These are phyloP conservation scores for Portevinia maculata DNA, from an alignment of 2,888 invertebrate genomes.

Conservation along the genomic window DNA sequence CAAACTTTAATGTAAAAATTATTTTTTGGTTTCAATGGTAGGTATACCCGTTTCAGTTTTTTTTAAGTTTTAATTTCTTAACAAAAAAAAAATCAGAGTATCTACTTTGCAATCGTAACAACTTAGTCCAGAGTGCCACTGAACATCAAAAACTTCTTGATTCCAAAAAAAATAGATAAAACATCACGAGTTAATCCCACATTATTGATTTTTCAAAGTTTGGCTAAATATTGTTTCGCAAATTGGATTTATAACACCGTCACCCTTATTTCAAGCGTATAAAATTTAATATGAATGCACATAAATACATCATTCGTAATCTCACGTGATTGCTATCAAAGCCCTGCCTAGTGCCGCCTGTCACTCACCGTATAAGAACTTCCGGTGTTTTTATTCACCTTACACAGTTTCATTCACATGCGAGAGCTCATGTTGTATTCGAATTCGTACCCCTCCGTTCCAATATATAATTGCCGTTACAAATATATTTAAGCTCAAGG, in stretches of 20 bases:
- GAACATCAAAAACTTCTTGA: background rate
- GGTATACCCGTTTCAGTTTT: no score
- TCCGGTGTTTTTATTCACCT: constrained; percentile 56
- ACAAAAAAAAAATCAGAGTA: no score
- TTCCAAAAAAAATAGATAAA: background rate
- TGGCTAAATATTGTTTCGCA: constrained; percentile 27
- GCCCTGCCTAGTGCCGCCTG: constrained; percentile 19
- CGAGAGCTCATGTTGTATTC: background rate
- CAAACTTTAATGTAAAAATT: no score
- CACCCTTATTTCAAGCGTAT: background rate
- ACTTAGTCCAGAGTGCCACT: no score
- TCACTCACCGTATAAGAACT: constrained; percentile 44
- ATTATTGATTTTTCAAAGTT: constrained; percentile 25
- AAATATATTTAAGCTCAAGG: constrained; percentile 17
- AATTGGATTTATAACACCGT: constrained; percentile 52
- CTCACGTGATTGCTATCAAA: constrained; percentile 32
- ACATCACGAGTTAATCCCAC: background rate
- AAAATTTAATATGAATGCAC: background rate
- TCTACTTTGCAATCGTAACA: no score
- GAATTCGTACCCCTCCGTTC: constrained; percentile 20
- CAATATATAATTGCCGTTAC: constrained; percentile 32
- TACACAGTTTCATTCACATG: constrained; percentile 3
- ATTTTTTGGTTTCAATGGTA: no score
- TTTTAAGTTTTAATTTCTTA: no score
- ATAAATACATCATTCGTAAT: constrained; percentile 38